phyloP scores from a whole-genome alignment of 2,888 invertebrate genomes.

The Hypselothyrea guttata region DNA sequence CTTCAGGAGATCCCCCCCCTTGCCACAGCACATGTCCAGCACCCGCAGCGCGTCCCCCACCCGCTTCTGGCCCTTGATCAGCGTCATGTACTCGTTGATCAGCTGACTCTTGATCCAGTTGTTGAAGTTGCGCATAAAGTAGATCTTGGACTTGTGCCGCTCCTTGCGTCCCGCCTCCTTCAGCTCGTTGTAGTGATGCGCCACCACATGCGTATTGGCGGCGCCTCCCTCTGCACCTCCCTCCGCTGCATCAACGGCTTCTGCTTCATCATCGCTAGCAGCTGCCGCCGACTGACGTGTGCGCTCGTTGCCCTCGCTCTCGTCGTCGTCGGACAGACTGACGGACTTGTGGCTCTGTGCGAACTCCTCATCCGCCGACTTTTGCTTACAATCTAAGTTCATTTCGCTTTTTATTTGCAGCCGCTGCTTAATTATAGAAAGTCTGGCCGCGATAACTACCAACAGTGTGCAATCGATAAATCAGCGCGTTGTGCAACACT shows the following conservation, averaged over 20 bases:
- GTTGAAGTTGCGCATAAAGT: slow-evolving; percentile 97
- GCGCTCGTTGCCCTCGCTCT: slow-evolving; percentile 44
- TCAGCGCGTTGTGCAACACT: slow-evolving; percentile 6
- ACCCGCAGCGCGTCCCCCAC: slow-evolving; percentile 88
- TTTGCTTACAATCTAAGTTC: slow-evolving; percentile 57
- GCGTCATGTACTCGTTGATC: slow-evolving; percentile 91
- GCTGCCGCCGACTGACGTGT: not conserved
- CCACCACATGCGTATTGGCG: slow-evolving; percentile 85
- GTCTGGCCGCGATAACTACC: slow-evolving; percentile 15
- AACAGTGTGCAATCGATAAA: slow-evolving; percentile 46
- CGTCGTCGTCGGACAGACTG: slow-evolving; percentile 63
- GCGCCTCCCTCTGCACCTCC: too few relatives aligned
- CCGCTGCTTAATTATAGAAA: slow-evolving; percentile 26
- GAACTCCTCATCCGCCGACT: slow-evolving; percentile 40
- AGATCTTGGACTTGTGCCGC: slow-evolving; percentile 94
- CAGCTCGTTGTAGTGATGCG: slow-evolving; percentile 95
- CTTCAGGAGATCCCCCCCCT: slow-evolving; percentile 99
- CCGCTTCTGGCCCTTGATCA: slow-evolving; percentile 85
- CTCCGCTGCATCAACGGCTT: slow-evolving; percentile 12
- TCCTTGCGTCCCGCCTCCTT: slow-evolving; percentile 91
- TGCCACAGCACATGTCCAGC: slow-evolving; percentile 98
- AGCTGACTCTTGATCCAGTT: slow-evolving; percentile 99
- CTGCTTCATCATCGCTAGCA: not conserved
- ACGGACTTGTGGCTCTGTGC: slow-evolving; percentile 25
- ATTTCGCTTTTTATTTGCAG: too few relatives aligned